Base-by-base conservation (phyloP, 2,888 invertebrate species). In the Hecatera dysodea region DNA sequence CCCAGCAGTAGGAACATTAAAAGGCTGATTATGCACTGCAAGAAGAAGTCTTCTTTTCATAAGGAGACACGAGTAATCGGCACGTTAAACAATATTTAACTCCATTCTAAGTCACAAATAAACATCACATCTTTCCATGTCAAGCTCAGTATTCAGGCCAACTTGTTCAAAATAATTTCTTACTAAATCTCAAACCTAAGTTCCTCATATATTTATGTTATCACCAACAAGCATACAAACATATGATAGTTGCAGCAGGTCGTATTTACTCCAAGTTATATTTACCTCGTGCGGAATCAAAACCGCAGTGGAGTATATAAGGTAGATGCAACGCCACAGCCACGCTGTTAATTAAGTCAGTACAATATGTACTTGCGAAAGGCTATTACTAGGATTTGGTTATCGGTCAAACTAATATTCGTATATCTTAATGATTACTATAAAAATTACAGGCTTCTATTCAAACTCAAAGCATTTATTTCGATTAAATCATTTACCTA, bases 271-370 rank as follows among this genome's bases (percentile, higher is more conserved):
- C 36, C 72, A 59, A 63, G 52, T 71, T 29, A 78, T 48, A 78
- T 78, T 78, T 57, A 50, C 46, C 22, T 71, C 15, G 9, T 39
- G 39, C 39, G 52, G 56, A 63, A 62, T 53, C 57, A 78, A 78
- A 77, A 78, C 75, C 72, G 33, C 78, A 78, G 22, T 19, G 1
- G 22, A 71, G 61, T 62, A 62, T 9, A 78, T 71, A 62, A 52
- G 12, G 46, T 6, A 3, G 17, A 56, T 50, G 24, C 42, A 8
- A 52, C 46, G 39, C 22, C 24, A 12, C 65, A 57, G 17, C 72
- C 74, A 42, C 55, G 50, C 52, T 42, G 46, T 78, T 78, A 75
- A 75, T 78, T 78, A 78, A 63, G 52, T 59, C 57, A 27, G 39
- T 33, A 57, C 59, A 72, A 48, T 74, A 44, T 33, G 24, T 53